phyloP scores from a whole-genome alignment of 2,888 invertebrate genomes.

The Acanthosepion esculentum region DNA sequence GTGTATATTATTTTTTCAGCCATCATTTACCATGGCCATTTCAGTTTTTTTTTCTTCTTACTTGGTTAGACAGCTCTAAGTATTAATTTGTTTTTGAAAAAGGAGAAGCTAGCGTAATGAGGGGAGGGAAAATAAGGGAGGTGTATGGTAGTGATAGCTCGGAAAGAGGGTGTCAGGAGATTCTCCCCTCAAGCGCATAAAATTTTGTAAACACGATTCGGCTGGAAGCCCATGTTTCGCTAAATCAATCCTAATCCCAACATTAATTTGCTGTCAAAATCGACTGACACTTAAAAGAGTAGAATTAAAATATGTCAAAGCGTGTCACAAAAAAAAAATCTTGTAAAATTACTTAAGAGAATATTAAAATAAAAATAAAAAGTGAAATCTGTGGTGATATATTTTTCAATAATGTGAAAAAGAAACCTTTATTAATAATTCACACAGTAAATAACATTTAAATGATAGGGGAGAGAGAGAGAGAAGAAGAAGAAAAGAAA shows the following conservation, averaged over 20 bases:
- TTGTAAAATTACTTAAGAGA: no score
- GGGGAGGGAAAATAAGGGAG: no score
- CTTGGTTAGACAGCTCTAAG: neutral
- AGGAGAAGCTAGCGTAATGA: neutral
- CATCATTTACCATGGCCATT: neutral
- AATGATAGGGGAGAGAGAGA: no score
- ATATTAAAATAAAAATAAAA: neutral
- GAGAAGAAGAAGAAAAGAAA: no score
- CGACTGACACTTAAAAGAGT: neutral
- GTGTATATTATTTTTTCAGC: neutral
- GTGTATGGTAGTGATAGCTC: no score
- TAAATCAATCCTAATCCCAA: neutral
- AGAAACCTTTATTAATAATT: no score
- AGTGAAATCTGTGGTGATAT: no score
- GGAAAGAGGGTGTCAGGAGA: neutral
- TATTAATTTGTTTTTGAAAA: neutral
- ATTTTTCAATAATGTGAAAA: no score
- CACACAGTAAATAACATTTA: no score
- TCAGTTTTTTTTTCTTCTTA: neutral
- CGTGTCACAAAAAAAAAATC: neutral
- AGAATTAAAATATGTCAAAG: neutral
- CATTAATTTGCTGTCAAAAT: neutral
- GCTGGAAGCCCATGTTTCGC: neutral
- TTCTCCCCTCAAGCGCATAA: neutral
- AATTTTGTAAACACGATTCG: constrained; percentile 18